Base-by-base conservation (phyloP, 2,888 invertebrate species). In the Erebia aethiops region DNA sequence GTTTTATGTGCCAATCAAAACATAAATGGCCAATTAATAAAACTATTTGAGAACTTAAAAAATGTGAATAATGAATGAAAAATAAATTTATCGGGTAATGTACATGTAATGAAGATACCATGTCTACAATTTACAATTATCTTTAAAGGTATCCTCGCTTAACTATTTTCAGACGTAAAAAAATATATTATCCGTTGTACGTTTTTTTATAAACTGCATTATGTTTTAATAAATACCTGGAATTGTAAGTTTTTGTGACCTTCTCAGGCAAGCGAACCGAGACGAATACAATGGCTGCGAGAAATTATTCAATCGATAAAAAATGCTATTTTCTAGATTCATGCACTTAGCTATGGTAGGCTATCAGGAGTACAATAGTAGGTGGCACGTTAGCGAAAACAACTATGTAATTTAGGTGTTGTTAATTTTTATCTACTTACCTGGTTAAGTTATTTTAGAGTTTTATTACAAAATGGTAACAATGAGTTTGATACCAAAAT, bases 241-340 rank as follows among this genome's bases (percentile, higher is more conserved):
- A 75, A 75, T 75, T 69, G n/a, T 67, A 61, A 57, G 72, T 77
- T 77, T 77, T 77, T 77, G 71, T 63, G 70, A 74, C 71, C 74
- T 77, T 77, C 77, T 73, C 75, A 77, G 71, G 69, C 77, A 74
- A 74, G 69, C 77, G 76, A 74, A 77, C 75, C 76, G 77, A 70
- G 72, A 75, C 77, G 74, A 74, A 75, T 74, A 76, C 76, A 75
- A 77, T 77, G 62, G 68, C 66, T 70, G 71, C 71, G 70, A 72
- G 74, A 77, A 74, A 75, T 76, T 75, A 76, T 76, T 74, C 62
- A 67, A 70, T 70, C 73, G 74, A 71, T 77, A 74, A 76, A 76
- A 76, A 75, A 67, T 63, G 64, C 46, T 64, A 71, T 72, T 69
- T 70, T 68, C 66, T 71, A 71, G 67, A 72, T 54, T 71, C 70